A percentile compares a stretch with the other conserved stretches of the same genome.
These are phyloP conservation scores for Embidobia sp. DNA, from an alignment of 2,888 invertebrate species.

Conservation along the genomic window DNA sequence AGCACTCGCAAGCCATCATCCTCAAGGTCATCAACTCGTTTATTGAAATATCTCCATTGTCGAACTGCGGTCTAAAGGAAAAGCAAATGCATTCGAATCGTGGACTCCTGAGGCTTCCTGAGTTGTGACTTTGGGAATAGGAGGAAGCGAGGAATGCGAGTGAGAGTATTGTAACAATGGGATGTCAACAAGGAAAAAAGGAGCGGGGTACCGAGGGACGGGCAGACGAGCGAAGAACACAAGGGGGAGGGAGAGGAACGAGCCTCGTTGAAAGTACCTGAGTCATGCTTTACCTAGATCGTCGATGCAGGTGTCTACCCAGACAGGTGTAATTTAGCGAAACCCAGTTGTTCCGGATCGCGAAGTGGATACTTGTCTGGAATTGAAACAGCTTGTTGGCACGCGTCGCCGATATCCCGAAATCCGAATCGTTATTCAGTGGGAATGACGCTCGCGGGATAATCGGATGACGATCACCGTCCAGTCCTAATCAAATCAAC, in stretches of 20 bases:
- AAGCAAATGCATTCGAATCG: no score
- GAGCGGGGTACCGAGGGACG: conserved; percentile 6
- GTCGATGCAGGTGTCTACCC: conserved; percentile 71
- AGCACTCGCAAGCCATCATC: no score
- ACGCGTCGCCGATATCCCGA: conserved; percentile 39
- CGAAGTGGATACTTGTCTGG: conserved; percentile 45
- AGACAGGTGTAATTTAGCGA: conserved; percentile 75
- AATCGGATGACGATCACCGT: neutral
- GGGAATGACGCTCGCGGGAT: neutral
- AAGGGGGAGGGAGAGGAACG: conserved; percentile 12
- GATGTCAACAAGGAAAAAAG: conserved; percentile 58
- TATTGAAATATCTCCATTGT: no score
- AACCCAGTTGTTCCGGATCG: conserved; percentile 59
- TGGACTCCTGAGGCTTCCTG: conserved; percentile 8
- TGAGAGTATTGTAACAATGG: conserved; percentile 37
- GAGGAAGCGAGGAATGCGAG: conserved; percentile 32
- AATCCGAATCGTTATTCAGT: conserved; percentile 18
- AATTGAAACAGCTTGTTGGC: conserved; percentile 60
- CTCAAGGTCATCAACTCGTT: no score
- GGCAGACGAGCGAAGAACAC: neutral
- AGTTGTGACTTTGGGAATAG: conserved; percentile 5
- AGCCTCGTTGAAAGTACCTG: conserved; percentile 62
- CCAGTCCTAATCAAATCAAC: neutral
- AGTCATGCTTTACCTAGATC: conserved; percentile 71
- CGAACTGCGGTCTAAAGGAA: no score